Evolutionary conservation across 2,888 invertebrate genomes (phyloP).

Genomic region (Caenorhabditis sp.): DNA sequence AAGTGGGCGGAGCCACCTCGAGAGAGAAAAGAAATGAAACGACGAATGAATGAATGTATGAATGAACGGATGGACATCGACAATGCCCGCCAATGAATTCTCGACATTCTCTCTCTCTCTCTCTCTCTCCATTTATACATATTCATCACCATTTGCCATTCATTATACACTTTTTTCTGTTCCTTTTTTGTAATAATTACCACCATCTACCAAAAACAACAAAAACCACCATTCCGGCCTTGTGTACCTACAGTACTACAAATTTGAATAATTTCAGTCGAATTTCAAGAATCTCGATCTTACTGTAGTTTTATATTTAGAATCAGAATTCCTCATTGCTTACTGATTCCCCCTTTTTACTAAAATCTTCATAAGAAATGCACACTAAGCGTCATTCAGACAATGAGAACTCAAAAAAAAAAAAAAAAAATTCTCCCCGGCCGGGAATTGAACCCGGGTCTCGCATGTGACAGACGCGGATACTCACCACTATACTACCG

Average conservation of each 20-base stretch:
- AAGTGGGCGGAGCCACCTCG: slow-evolving; percentile 12
- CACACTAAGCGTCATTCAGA: too few relatives aligned
- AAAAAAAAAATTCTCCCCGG: slow-evolving; percentile 48
- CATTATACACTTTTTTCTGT: slow-evolving; percentile 11
- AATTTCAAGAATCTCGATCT: too few relatives aligned
- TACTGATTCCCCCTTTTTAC: too few relatives aligned
- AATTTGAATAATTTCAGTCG: too few relatives aligned
- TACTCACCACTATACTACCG: slow-evolving; percentile 54
- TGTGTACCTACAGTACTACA: too few relatives aligned
- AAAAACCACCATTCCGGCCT: too few relatives aligned
- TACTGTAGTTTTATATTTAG: too few relatives aligned
- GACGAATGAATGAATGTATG: neutral
- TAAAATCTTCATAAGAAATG: too few relatives aligned
- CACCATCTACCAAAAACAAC: too few relatives aligned
- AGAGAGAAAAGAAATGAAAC: slow-evolving; percentile 21
- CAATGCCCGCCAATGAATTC: slow-evolving; percentile 15
- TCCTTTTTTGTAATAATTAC: neutral
- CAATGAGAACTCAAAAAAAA: neutral
- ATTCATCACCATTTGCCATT: slow-evolving; percentile 9
- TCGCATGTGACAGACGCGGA: slow-evolving; percentile 59
- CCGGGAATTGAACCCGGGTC: slow-evolving; percentile 58
- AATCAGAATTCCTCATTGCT: too few relatives aligned
- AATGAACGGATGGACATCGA: neutral
- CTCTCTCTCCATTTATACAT: too few relatives aligned
- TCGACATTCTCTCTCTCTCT: slow-evolving; percentile 18